Base-by-base conservation (phyloP, 1,140 invertebrate genomes). In the Leucophenga varia region DNA sequence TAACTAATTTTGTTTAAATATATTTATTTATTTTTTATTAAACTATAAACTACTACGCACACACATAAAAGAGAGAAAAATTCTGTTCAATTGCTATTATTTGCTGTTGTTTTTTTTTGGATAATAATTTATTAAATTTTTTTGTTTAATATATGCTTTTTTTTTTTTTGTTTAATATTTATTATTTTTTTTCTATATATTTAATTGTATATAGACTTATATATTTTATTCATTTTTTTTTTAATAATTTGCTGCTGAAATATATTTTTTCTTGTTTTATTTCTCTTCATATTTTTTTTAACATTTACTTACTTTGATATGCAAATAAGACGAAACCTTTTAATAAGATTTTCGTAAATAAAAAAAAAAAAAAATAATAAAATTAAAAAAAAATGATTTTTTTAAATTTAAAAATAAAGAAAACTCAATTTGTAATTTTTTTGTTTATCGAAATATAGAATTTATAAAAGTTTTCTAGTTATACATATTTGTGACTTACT, bases 31-130 rank as follows among this genome's bases (percentile, higher is more conserved):
- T 10, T 25, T 25, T 25, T 25, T 25, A 10, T 25, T 42, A 45
- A 40, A 45, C 48, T 50, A 44, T 45, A 50, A 50, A 50, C 42
- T 50, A 44, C 48, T 50, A 50, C 48, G 31, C 42, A 50, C 48
- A 50, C 37, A 50, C 20, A 50, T 31, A 50, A 50, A 32, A 45
- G 42, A 50, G 36, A 50, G 20, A 31, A 44, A 49, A 43, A 32
- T 25, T 25, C 17, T 39, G 10, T 42, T 30, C 40, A 42, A 31
- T 43, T 43, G 41, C 32, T 43, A 43, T 34, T 25, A 18, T 43
- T 31, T 18, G 30, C 13, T 25, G 14, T 42, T 19, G 20, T 28
- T 14, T 14, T 25, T 32, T 17, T 42, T 42, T 28, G 14, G 30
- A 39, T 17, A 4, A 32, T 43, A 20, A 43, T 22, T 10, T 18